phyloP scores from a whole-genome alignment of 2,888 invertebrate species.

The Halictus quadricinctus region DNA sequence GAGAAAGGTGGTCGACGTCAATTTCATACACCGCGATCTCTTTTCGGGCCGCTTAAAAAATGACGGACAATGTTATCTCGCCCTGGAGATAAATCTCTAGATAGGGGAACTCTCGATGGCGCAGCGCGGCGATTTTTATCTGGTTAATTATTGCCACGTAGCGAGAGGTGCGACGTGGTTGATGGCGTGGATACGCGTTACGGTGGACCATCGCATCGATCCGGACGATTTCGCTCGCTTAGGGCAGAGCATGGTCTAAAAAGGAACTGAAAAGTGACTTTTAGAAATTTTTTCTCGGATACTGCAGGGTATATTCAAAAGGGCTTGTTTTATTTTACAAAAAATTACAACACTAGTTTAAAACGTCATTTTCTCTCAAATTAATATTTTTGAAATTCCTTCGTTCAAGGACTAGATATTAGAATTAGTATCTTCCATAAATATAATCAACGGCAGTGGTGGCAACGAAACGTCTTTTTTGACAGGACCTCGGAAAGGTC shows the following conservation, averaged over 20 bases:
- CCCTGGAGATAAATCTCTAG: constrained; percentile 16
- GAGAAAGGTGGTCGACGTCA: constrained; percentile 14
- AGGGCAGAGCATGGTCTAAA: background rate
- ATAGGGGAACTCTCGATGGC: constrained; percentile 7
- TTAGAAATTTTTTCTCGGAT: background rate
- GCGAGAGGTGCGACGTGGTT: background rate
- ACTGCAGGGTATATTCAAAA: background rate
- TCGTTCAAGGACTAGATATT: too few relatives aligned
- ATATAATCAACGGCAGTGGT: too few relatives aligned
- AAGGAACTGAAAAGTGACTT: background rate
- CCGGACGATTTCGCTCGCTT: background rate
- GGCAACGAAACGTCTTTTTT: too few relatives aligned
- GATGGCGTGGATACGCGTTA: background rate
- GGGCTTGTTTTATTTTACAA: too few relatives aligned
- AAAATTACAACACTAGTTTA: too few relatives aligned
- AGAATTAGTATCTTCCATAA: too few relatives aligned
- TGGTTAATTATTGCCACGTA: constrained; percentile 33
- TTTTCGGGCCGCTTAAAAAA: background rate
- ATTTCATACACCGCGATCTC: background rate
- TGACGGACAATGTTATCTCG: constrained; percentile 3
- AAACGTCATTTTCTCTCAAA: too few relatives aligned
- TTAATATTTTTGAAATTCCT: too few relatives aligned
- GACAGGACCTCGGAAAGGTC: too few relatives aligned
- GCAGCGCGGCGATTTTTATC: constrained; percentile 43
- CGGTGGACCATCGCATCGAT: background rate